Base-by-base conservation (phyloP, 2,113 vertebrate species). In the Haliaeetus leucogaster region DNA sequence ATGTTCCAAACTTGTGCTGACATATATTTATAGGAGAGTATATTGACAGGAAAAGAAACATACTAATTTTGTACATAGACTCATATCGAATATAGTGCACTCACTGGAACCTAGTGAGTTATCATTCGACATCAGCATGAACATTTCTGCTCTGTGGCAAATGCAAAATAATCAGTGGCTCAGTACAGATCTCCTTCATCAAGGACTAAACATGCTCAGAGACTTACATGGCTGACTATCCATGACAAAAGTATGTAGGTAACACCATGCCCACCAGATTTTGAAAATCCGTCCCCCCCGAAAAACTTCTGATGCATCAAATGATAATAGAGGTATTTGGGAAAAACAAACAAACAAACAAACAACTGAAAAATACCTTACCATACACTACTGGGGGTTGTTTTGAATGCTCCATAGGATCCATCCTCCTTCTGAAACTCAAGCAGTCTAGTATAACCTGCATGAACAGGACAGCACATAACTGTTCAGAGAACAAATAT, bases 361-460 rank as follows among this genome's bases (percentile, higher is more conserved):
- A 6, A 20, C 27, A 25, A 13, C 29, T 16, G 15, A 53, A 40
- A 85, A 76, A n/a, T 50, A 77, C 4, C 90, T 76, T 81, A 99
- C 99, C 99, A 99, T 45, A 94, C 93, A 73, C 98, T 99, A 17
- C 97, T 91, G 17, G 89, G 79, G 3, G 19, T 38, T 5, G 1
- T 0, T 20, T 3, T 7, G 93, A 97, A 99, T 45, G 97, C 38
- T 74, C 97, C 95, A 30, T 98, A 99, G 40, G 98, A 97, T 18
- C 98, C 98, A 85, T 98, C 88, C 2, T 2, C 0, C 50, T 97
- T 97, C 63, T 95, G 98, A 77, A 77, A 97, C 6, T 65, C 82
- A 86, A 98, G 81, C 84, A 99, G 86, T 58, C 96, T 95, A 2
- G 52, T 56, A 67, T 97, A 98, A 74, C 98, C 99, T 99, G 85